phyloP scores from a whole-genome alignment of 1,140 invertebrate species.

The Bombus waltoni region DNA sequence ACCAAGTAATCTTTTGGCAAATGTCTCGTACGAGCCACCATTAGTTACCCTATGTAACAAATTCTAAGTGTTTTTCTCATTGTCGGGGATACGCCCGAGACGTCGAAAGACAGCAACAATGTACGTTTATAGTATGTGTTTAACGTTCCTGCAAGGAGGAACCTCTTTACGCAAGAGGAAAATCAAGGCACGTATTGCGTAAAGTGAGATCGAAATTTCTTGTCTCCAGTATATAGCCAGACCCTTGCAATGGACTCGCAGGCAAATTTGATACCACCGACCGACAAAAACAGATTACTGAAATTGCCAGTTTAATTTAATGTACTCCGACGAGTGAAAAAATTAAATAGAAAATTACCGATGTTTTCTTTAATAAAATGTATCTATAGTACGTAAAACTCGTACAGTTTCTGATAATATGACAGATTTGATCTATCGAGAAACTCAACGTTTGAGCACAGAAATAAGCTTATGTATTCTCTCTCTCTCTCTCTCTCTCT shows the following conservation, averaged over 20 bases:
- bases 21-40: slow-evolving; percentile 55
- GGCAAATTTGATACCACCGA: neutral
- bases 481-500: too few relatives aligned
- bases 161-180: slow-evolving; percentile 43
- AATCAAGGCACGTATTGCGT: slow-evolving; percentile 33
- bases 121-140: slow-evolving; percentile 45
- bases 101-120: slow-evolving; percentile 53
- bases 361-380: neutral
- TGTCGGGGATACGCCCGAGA: slow-evolving; percentile 55
- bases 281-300: slow-evolving; percentile 7
- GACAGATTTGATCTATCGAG: neutral
- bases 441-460: neutral
- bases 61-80: slow-evolving; percentile 69
- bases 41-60: slow-evolving; percentile 65
- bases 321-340: neutral
- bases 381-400: too few relatives aligned
- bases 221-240: neutral
- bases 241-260: neutral
- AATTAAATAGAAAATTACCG: neutral
- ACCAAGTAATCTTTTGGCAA: slow-evolving; percentile 58
- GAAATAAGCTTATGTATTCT: neutral
- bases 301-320: neutral
- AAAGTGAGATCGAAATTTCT: slow-evolving; percentile 40
- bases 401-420: neutral
- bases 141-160: slow-evolving; percentile 25